Evolutionary conservation across 2,888 invertebrate species (phyloP), one percentile per base, ranked within the genome.

Genomic region (Apamea crenata): DNA sequence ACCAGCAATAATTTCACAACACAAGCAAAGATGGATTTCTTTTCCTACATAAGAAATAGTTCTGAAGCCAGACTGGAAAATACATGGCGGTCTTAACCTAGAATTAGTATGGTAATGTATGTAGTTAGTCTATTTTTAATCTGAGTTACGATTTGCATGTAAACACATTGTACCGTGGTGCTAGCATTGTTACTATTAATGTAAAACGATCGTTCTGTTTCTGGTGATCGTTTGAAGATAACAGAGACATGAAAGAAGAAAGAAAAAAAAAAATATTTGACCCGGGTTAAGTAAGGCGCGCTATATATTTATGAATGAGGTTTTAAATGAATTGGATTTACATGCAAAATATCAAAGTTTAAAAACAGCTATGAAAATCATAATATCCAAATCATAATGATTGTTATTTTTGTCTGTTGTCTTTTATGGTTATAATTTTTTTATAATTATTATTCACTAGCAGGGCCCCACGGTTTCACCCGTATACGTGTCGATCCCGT

Each of bases 61-160:
- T 56, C 36, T 44, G 53, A 56, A 36, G 21, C 14, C 29, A 32
- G 44, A 68, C 36, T 66, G 44, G 18, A 32, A 50, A 77, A 63
- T 0, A 36, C 65, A 65, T 73, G 32, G 65, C 59, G 47, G 36
- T 84, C 66, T 79, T 82, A 84, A 79, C 73, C 73, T 56, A 84
- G 69, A 82, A 82, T 71, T 59, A 71, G 21, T 67, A 83, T 83
- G 78, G 10, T 83, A 84, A 82, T 82, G 14, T 69, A 73, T 59
- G 59, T 70, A 69, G 78, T 68, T 32, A 65, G 47, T 83, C 69
- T 84, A 82, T 82, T 82, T 82, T 74, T 80, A 82, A 80, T 74
- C 74, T 56, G 16, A 82, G n/a, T 74, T 74, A 71, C 66, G 63
- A 79, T 84, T 84, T 69, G 50, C 63, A 73, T 80, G 59, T 72